Conservation (phyloP, 2,113 vertebrate species). For the Cyprinodon variegatus region DNA sequence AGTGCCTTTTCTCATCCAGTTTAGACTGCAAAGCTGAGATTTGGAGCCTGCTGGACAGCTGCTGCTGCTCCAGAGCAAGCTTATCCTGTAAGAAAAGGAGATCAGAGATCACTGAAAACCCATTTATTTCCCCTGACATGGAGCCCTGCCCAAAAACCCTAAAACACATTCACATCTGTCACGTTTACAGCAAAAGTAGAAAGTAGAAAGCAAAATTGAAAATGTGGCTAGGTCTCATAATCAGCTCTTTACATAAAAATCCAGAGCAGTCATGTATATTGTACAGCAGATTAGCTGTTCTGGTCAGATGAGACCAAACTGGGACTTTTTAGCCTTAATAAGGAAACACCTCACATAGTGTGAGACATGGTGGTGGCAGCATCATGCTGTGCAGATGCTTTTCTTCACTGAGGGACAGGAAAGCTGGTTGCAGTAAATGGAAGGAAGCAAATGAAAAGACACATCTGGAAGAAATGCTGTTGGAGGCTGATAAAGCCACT, state of each 20-base stretch:
- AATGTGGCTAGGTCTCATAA: neutral
- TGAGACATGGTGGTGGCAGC: too few species aligned
- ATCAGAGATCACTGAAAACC: neutral
- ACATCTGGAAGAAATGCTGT: too few species aligned
- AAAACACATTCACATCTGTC: neutral
- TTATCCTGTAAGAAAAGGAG: slow-evolving; percentile 82
- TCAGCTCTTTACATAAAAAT: neutral
- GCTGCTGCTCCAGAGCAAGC: slow-evolving; percentile 87
- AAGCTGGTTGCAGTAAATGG: neutral
- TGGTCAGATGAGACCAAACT: too few species aligned
- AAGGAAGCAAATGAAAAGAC: too few species aligned
- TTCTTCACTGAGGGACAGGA: neutral
- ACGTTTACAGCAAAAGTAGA: neutral
- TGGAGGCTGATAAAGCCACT: too few species aligned
- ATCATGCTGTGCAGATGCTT: neutral
- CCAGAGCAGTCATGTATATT: neutral
- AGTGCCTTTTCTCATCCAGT: slow-evolving; percentile 82
- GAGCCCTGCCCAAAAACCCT: neutral
- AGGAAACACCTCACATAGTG: too few species aligned
- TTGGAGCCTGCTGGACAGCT: slow-evolving; percentile 84
- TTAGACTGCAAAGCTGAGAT: slow-evolving; percentile 87
- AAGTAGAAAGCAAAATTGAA: too few species aligned
- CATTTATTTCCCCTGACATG: neutral
- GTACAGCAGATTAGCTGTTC: too few species aligned
- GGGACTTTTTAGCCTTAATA: too few species aligned